A percentile compares a stretch with the other conserved stretches of the same genome.
phyloP scores from a whole-genome alignment of 2,888 invertebrate genomes.

The Autographa pulchrina region DNA sequence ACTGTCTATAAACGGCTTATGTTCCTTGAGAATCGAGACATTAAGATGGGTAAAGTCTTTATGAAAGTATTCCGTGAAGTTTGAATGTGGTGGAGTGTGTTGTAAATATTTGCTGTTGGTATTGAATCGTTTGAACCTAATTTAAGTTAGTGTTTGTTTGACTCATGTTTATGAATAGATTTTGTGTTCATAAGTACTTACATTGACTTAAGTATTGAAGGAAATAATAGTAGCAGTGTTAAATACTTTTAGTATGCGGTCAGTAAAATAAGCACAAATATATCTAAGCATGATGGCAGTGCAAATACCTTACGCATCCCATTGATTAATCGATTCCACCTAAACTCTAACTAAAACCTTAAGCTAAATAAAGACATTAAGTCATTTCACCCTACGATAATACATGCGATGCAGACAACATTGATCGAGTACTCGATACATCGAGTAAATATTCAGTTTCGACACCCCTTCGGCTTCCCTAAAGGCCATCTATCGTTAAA shows the following conservation, averaged over 20 bases:
- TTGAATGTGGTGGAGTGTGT: constrained; percentile 5
- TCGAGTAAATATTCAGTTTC: constrained; percentile 64
- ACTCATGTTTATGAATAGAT: too few species aligned
- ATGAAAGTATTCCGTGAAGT: constrained; percentile 28
- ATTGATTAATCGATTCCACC: neutral
- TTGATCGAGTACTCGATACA: constrained; percentile 52
- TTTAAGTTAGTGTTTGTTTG: neutral
- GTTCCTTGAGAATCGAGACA: constrained; percentile 39
- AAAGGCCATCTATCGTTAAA: constrained; percentile 69
- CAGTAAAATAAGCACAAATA: too few species aligned
- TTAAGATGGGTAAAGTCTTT: constrained; percentile 46
- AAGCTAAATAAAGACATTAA: constrained; percentile 7
- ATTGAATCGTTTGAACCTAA: neutral
- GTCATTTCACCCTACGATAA: constrained; percentile 19
- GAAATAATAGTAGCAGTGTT: too few species aligned
- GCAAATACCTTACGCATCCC: neutral
- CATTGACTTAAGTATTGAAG: too few species aligned
- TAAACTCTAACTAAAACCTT: neutral
- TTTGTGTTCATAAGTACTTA: too few species aligned
- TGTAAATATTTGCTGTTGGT: neutral
- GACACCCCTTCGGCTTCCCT: constrained; percentile 52
- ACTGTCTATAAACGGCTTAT: constrained; percentile 41
- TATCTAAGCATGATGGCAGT: too few species aligned
- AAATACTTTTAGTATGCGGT: too few species aligned
- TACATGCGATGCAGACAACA: constrained; percentile 43